Conservation (phyloP, 1,140 invertebrate species). For the Halictus rubicundus region DNA sequence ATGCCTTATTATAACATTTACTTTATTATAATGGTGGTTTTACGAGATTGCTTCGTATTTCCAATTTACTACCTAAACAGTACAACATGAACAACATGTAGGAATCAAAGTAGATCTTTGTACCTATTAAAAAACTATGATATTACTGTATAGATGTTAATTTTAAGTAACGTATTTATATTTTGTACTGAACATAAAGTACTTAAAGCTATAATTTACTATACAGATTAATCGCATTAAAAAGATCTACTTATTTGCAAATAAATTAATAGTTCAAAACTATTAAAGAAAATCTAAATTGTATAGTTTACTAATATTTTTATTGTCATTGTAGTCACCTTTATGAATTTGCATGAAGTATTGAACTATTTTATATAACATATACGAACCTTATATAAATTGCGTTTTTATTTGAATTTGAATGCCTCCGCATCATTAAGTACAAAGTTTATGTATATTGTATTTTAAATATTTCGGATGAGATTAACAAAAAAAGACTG, state of each 20-base stretch:
- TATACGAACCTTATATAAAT: not conserved
- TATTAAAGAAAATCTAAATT: not conserved
- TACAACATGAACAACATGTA: slow-evolving; percentile 18
- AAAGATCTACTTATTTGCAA: not conserved
- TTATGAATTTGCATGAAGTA: not conserved
- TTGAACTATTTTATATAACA: too few relatives aligned
- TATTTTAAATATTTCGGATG: not conserved
- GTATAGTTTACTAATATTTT: not conserved
- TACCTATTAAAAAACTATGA: slow-evolving; percentile 46
- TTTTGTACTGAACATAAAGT: slow-evolving; percentile 46
- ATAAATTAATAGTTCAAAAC: not conserved
- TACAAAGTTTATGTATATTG: slow-evolving; percentile 22
- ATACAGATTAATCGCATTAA: slow-evolving; percentile 18
- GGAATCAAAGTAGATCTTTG: slow-evolving; percentile 32
- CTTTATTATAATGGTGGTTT: slow-evolving; percentile 7
- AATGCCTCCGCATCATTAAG: not conserved
- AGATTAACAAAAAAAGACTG: slow-evolving; percentile 18
- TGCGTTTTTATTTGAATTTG: not conserved
- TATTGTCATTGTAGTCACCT: not conserved
- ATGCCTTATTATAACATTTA: slow-evolving; percentile 10
- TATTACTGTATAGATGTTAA: slow-evolving; percentile 48
- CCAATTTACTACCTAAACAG: slow-evolving; percentile 36
- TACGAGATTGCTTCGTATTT: slow-evolving; percentile 20
- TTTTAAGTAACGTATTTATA: slow-evolving; percentile 45
- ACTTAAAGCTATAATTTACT: slow-evolving; percentile 35